Conservation (phyloP, 2,113 vertebrate species). For the Scophthalmus maximus region DNA sequence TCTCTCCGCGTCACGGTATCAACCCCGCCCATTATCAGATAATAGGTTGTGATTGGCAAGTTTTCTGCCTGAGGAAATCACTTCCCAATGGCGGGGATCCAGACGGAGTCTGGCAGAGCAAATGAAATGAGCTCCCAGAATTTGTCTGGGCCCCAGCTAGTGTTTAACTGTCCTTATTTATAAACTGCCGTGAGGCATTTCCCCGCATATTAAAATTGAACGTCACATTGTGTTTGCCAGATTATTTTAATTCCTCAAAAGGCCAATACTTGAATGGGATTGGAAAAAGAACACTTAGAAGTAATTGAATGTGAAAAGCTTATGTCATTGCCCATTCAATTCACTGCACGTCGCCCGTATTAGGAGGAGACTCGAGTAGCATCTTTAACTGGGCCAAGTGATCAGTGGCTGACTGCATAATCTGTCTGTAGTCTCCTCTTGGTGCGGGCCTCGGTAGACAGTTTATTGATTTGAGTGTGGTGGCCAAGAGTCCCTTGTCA, state of each 20-base stretch:
- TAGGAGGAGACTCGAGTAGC: conserved; percentile 64
- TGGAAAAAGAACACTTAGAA: conserved; percentile 63
- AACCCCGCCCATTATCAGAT: too few relatives aligned
- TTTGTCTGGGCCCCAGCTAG: too few relatives aligned
- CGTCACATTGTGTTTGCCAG: conserved; percentile 47
- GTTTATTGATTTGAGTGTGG: conserved; percentile 76
- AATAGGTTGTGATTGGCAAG: too few relatives aligned
- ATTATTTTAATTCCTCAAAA: conserved; percentile 59
- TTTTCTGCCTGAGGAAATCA: too few relatives aligned
- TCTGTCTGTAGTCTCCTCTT: conserved; percentile 75
- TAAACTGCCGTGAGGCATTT: conserved; percentile 30
- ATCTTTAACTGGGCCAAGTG: conserved; percentile 79
- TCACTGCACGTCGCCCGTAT: conserved; percentile 66
- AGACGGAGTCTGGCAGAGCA: too few relatives aligned
- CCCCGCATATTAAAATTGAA: conserved; percentile 54
- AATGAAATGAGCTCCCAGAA: too few relatives aligned
- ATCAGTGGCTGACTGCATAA: conserved; percentile 76
- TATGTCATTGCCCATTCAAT: conserved; percentile 72
- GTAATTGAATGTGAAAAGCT: conserved; percentile 77
- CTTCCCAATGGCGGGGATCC: too few relatives aligned
- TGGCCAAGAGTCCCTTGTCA: conserved; percentile 74
- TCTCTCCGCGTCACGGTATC: too few relatives aligned
- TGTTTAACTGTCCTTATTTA: conserved; percentile 38
- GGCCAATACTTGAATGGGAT: conserved; percentile 31
- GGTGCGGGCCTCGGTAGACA: conserved; percentile 54